Base-by-base conservation (phyloP, 1,140 invertebrate genomes). In the Diorhabda elongata region DNA sequence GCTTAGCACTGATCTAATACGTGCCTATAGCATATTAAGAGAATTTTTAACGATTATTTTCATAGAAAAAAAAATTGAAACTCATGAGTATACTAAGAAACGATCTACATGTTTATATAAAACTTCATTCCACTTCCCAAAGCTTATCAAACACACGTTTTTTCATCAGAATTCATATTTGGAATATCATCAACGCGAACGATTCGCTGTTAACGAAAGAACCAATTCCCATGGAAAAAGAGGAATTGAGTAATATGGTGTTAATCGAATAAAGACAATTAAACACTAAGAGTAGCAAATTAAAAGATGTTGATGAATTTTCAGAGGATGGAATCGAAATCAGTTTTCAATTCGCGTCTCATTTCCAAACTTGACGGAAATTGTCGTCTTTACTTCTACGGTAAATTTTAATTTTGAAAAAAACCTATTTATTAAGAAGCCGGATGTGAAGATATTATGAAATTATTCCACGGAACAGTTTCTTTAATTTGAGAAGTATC, bases 301-400 rank as follows among this genome's bases (percentile, higher is more conserved):
- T 74, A 75, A 75, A 74, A 70, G 69, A 75, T 71, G 70, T 58
- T 71, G 71, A 74, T 74, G 72, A 71, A 72, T 65, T 75, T 71
- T 68, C 71, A 71, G 58, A 67, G 43, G 64, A 63, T 67, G 69
- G 63, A 71, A 72, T 73, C 70, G 73, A 75, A 76, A 77, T 77
- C 71, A 71, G 70, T 74, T 77, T 77, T 70, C 74, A 73, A 75
- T 77, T 74, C 76, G 73, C 61, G 69, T 70, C 73, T 77, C 76
- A 77, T 77, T 77, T 77, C 76, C 76, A 77, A 76, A 74, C 70
- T 77, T 72, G 67, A 67, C 76, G 76, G 76, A 77, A 77, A 77
- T 77, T 76, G 68, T 64, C 71, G 73, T 71, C 70, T 72, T 75
- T 77, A 76, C 70, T 74, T 45, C 58, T 44, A 60, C 69, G 71